phyloP scores from a whole-genome alignment of 2,888 invertebrate genomes.

The Chironomus riparius region DNA sequence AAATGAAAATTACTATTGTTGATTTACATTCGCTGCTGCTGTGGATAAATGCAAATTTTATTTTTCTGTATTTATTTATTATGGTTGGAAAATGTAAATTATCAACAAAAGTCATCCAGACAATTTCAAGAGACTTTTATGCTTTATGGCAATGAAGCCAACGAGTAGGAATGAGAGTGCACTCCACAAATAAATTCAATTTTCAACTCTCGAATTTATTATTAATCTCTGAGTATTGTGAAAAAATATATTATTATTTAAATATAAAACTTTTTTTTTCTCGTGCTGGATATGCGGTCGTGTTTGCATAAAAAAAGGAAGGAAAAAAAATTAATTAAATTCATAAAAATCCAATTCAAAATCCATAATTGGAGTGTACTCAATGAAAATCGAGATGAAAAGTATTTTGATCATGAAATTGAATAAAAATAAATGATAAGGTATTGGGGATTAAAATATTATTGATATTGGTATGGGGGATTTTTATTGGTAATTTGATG shows the following conservation, averaged over 20 bases:
- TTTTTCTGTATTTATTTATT: background rate
- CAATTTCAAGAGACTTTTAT: background rate
- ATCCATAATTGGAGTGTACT: conserved; percentile 6
- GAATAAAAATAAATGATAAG: background rate
- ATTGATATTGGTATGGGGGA: background rate
- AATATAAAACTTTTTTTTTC: background rate
- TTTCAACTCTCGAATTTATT: conserved; percentile 14
- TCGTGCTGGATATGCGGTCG: background rate
- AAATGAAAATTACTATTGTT: background rate
- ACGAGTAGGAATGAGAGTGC: background rate
- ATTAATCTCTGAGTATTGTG: conserved; percentile 4
- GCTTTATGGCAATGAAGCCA: background rate
- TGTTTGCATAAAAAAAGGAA: background rate
- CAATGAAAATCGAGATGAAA: background rate
- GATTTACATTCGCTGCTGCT: background rate
- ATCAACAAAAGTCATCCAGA: conserved; percentile 23
- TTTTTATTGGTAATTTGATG: no score
- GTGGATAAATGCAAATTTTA: background rate
- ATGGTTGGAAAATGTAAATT: conserved; percentile 18
- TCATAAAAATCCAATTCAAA: conserved; percentile 22
- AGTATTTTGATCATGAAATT: background rate
- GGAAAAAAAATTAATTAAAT: conserved; percentile 21
- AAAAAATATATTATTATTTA: background rate
- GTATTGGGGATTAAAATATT: background rate
- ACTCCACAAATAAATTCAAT: conserved; percentile 10